Evolutionary conservation across 2,888 invertebrate genomes (phyloP), one percentile per base, ranked within the genome.

Genomic region (Cetonia aurata): DNA sequence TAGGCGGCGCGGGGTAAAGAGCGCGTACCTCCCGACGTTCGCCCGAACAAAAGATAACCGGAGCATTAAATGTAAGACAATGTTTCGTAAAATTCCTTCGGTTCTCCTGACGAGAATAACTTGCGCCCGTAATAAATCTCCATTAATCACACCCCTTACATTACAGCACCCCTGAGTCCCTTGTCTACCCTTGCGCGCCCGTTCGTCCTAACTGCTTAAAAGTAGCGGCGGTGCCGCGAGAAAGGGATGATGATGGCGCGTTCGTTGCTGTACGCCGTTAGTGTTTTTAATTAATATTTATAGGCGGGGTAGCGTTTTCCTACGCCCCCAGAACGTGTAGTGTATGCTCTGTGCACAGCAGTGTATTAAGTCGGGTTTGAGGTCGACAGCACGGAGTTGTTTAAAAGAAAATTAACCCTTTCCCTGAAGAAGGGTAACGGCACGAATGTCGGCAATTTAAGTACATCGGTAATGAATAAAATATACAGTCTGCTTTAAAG

Each of bases 51-150:
- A 60, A 60, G 60, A 60, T 46, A 60, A 60, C 25, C 44, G 46
- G 48, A n/a, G 48, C 60, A 60, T 60, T 60, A 60, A 60, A 60
- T 60, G 60, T 60, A 33, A 60, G 46, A 60, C 46, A 60, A 48
- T 60, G 48, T 60, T 60, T 48, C 25, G 60, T 46, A 13, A 60
- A 60, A 46, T 48, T 60, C 48, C 60, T 33, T 19, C 37, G 56
- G 13, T 25, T 60, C 60, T 60, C 19, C 19, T 60, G 60, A 60
- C 48, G 60, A 46, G 60, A 60, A 48, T 60, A 60, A 60, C 48
- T 46, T 46, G 33, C 60, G 31, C 46, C 46, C 19, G 60, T 46
- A 60, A 60, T 60, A 60, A 60, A 60, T 60, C 60, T 60, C 60
- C 60, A 60, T 60, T 60, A 60, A 60, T 60, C 60, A 60, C 60